Evolutionary conservation across 2,113 vertebrate species (phyloP).

Genomic region (Apodemus sylvaticus): DNA sequence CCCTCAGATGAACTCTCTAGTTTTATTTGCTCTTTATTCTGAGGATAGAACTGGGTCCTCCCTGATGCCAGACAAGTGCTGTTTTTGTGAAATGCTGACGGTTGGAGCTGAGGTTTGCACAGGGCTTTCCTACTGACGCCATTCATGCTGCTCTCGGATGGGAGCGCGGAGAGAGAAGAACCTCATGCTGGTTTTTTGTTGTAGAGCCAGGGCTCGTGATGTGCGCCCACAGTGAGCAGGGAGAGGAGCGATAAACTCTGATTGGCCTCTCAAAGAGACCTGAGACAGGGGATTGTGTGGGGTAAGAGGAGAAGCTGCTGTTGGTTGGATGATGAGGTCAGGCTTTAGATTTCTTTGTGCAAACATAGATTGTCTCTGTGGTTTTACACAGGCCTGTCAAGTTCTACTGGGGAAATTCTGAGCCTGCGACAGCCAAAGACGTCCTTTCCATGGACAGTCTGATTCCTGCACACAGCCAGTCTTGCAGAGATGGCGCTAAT

Average conservation of each 20-base stretch:
- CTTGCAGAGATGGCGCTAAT: not conserved
- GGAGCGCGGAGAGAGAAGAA: not conserved
- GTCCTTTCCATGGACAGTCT: not conserved
- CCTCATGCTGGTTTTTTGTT: not conserved
- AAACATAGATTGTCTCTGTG: not conserved
- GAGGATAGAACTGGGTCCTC: not conserved
- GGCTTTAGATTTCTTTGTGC: not conserved
- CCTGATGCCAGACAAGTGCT: accelerated
- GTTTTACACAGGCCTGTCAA: not conserved
- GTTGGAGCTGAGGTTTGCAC: not conserved
- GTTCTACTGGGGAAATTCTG: not conserved
- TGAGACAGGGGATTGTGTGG: not conserved
- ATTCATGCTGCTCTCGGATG: accelerated
- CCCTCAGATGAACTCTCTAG: not conserved
- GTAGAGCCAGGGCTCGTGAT: not conserved
- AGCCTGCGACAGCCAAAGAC: not conserved
- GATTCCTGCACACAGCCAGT: not conserved
- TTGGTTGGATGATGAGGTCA: not conserved
- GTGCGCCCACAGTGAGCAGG: not conserved
- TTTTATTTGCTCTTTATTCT: not conserved
- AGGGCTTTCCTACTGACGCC: not conserved
- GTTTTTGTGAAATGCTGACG: accelerated
- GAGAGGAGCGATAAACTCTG: not conserved
- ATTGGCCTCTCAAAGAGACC: not conserved
- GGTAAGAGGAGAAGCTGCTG: no score